Evolutionary conservation across 2,888 invertebrate species (phyloP).

Genomic region (Stramonita haemastoma): DNA sequence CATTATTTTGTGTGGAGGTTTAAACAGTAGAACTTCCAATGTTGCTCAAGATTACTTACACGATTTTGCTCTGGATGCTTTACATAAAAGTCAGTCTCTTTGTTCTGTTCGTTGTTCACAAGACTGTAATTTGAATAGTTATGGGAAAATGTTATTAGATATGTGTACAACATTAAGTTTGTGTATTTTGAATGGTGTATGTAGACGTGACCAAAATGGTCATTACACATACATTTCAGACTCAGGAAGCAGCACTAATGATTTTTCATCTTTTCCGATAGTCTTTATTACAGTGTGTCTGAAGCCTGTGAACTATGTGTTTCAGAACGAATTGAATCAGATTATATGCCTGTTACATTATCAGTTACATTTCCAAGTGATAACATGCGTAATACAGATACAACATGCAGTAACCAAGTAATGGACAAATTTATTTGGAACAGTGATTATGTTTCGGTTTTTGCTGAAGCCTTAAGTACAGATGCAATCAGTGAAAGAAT

Average conservation of each 20-base stretch:
- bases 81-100: too few species aligned
- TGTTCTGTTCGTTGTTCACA: too few species aligned
- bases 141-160: neutral
- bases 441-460: too few species aligned
- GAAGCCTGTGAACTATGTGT: neutral
- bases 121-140: neutral
- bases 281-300: neutral
- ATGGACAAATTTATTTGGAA: too few species aligned
- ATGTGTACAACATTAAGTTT: neutral
- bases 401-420: too few species aligned
- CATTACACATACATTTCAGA: neutral
- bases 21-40: neutral
- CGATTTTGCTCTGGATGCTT: too few species aligned
- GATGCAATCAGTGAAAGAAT: too few species aligned
- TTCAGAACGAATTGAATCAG: neutral
- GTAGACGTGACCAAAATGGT: neutral
- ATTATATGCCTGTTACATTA: neutral
- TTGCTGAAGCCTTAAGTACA: too few species aligned
- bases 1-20: neutral
- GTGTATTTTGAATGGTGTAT: neutral
- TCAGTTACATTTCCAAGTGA: too few species aligned
- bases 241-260: neutral
- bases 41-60: too few species aligned
- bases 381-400: too few species aligned
- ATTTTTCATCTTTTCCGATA: neutral